Percentiles rank a stretch among this genome's conserved stretches.
phyloP scores from a whole-genome alignment of 2,113 vertebrate genomes.

The Uria aalge region DNA sequence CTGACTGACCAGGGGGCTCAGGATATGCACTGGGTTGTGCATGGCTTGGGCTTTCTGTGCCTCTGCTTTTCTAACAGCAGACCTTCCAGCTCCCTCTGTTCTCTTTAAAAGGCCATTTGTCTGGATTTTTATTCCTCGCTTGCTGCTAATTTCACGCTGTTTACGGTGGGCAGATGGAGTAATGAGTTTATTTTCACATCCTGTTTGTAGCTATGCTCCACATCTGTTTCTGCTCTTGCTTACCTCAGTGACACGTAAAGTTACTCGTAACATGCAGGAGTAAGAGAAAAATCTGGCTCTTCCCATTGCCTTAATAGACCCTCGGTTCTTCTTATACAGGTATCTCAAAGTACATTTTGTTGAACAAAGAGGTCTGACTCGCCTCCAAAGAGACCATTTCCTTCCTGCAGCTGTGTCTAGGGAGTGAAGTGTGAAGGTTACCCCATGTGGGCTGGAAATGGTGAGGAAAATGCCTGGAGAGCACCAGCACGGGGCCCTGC shows the following conservation, averaged over 20 bases:
- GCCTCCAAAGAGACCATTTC: not conserved
- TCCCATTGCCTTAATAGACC: not conserved
- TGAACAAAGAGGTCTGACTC: not conserved
- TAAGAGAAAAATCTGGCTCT: not conserved
- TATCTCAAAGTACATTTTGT: not conserved
- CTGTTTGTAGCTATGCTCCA: conserved; percentile 3
- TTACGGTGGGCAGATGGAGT: conserved; percentile 47
- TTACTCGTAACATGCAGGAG: not conserved
- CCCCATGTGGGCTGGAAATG: accelerated
- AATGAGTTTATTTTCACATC: conserved; percentile 62
- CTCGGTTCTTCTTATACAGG: not conserved
- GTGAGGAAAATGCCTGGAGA: not conserved
- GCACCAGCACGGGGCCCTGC: accelerated
- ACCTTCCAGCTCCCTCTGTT: conserved; percentile 24
- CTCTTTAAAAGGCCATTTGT: conserved; percentile 44
- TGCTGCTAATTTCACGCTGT: conserved; percentile 43
- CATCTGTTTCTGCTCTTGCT: conserved; percentile 38
- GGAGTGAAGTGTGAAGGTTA: not conserved
- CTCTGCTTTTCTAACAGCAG: not conserved
- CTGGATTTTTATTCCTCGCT: conserved; percentile 43
- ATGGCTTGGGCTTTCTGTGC: not conserved
- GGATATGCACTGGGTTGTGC: accelerated
- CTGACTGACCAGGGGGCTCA: not conserved
- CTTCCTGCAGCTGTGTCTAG: not conserved
- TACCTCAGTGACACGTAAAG: not conserved